These are phyloP conservation scores for Polyodon spathula DNA, from an alignment of 2,113 vertebrate species.

Conservation along the genomic window DNA sequence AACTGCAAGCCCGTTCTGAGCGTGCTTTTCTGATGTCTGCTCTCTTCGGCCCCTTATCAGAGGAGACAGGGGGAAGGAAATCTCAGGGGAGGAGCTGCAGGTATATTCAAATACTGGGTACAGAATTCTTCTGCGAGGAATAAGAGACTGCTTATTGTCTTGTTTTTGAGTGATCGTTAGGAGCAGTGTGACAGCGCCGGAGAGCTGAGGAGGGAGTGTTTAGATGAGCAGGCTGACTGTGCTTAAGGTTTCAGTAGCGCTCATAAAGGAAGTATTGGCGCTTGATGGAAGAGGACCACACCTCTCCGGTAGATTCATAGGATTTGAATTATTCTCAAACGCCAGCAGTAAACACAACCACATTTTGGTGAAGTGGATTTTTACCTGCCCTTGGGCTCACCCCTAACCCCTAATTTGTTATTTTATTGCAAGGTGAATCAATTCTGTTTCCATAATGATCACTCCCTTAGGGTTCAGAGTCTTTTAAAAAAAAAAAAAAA, in stretches of 20 bases:
- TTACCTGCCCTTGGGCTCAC: background rate
- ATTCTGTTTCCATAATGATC: background rate
- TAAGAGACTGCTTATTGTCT: background rate
- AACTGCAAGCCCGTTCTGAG: slow-evolving; percentile 17
- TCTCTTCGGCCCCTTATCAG: slow-evolving; percentile 18
- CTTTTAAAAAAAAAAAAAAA: background rate
- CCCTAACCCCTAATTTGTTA: background rate
- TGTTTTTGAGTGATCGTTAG: background rate
- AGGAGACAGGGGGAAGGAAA: background rate
- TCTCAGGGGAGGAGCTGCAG: background rate
- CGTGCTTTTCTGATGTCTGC: slow-evolving; percentile 20
- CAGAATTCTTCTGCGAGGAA: background rate
- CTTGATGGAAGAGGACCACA: too few species aligned
- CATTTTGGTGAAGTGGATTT: background rate
- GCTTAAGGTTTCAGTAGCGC: too few species aligned
- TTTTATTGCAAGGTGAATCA: background rate
- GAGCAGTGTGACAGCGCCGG: background rate
- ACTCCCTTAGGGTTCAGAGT: background rate
- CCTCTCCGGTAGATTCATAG: too few species aligned
- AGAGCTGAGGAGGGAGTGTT: background rate
- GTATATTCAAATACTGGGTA: background rate
- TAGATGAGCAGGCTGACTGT: too few species aligned
- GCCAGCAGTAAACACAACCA: too few species aligned
- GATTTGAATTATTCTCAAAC: too few species aligned
- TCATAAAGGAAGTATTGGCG: too few species aligned